Percentiles rank a stretch among this genome's conserved stretches.
phyloP scores from a whole-genome alignment of 2,797 vertebrate genomes.

The Numenius phaeopus region DNA sequence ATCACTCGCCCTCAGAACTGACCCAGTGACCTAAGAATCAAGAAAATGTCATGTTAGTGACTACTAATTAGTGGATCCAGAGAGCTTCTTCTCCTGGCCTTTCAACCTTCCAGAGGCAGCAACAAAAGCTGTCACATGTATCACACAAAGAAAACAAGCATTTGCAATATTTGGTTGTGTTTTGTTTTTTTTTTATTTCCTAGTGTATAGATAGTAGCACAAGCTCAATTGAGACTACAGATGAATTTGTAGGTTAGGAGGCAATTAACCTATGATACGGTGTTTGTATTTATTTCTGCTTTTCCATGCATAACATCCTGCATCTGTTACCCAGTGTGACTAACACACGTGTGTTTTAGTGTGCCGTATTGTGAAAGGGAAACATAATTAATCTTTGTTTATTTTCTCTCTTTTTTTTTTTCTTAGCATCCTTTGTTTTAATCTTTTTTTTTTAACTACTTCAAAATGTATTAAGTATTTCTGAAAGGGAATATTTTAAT shows the following conservation, averaged over 20 bases:
- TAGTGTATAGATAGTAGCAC: slow-evolving; percentile 21
- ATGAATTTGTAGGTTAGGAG: slow-evolving; percentile 71
- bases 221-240: slow-evolving; percentile 58
- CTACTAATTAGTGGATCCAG: slow-evolving; percentile 86
- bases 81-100: slow-evolving; percentile 80
- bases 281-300: slow-evolving; percentile 33
- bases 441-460: not conserved
- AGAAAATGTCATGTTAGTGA: slow-evolving; percentile 81
- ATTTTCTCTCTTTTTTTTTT: not conserved
- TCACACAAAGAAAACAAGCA: slow-evolving; percentile 80
- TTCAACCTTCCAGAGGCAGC: slow-evolving; percentile 75
- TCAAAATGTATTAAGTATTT: not conserved
- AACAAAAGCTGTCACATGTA: slow-evolving; percentile 79
- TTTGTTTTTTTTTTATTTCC: not conserved
- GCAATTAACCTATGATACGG: slow-evolving; percentile 63
- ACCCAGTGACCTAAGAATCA: slow-evolving; percentile 82
- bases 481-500: not conserved
- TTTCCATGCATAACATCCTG: not conserved
- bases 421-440: not conserved
- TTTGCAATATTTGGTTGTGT: slow-evolving; percentile 7
- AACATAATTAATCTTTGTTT: not conserved
- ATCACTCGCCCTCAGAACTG: slow-evolving; percentile 73
- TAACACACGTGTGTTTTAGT: not conserved
- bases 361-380: not conserved
- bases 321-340: not conserved